Conservation (phyloP, 2,888 invertebrate genomes). For the Argyra leucocephala region DNA sequence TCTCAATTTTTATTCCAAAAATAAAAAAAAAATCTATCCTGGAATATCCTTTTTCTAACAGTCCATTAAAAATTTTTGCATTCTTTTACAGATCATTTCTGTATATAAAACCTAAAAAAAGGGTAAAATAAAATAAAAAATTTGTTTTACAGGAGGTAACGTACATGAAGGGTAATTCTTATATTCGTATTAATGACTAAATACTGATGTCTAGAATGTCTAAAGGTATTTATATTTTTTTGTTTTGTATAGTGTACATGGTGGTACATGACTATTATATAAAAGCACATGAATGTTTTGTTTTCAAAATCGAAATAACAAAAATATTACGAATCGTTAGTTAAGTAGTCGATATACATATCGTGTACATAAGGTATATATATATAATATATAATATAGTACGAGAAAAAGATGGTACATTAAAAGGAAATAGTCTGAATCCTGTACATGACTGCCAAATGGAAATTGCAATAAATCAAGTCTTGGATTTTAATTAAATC, state of each 20-base stretch:
- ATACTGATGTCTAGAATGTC: neutral
- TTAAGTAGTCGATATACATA: neutral
- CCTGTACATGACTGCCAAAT: constrained; percentile 19
- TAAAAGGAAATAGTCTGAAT: neutral
- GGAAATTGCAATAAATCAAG: constrained; percentile 41
- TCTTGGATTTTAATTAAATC: constrained; percentile 46
- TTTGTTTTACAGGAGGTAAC: too few species aligned
- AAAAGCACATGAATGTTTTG: too few species aligned
- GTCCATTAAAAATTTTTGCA: neutral
- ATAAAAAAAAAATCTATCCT: neutral
- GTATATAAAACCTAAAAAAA: neutral
- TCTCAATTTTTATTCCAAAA: neutral
- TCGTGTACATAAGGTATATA: neutral
- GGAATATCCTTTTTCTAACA: neutral
- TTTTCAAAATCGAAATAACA: too few species aligned
- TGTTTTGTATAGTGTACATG: neutral
- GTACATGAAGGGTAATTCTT: neutral
- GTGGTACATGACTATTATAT: neutral
- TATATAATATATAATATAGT: neutral
- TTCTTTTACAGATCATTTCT: neutral
- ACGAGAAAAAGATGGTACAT: neutral
- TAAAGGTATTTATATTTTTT: neutral
- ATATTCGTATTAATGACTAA: neutral
- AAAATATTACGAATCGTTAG: too few species aligned
- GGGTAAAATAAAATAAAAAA: neutral